These are phyloP conservation scores for Stomorhina lunata DNA, from an alignment of 2,888 invertebrate species.

Conservation along the genomic window DNA sequence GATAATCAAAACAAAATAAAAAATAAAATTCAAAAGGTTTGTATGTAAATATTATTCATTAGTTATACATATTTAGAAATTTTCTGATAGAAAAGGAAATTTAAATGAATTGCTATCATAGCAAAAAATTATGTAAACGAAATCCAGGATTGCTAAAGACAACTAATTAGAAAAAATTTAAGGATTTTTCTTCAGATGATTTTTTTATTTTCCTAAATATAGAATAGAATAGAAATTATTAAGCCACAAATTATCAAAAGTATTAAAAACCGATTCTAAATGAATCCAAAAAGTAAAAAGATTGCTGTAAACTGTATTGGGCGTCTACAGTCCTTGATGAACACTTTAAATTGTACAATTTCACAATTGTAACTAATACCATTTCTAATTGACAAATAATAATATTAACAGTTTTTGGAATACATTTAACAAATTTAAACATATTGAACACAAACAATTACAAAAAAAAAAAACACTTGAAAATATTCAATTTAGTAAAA, in stretches of 20 bases:
- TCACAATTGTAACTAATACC: constrained; percentile 20
- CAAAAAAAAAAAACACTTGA: constrained; percentile 28
- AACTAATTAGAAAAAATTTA: too few relatives aligned
- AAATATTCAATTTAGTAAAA: constrained; percentile 21
- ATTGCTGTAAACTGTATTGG: too few relatives aligned
- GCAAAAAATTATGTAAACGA: too few relatives aligned
- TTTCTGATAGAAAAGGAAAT: not conserved
- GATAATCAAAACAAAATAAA: not conserved
- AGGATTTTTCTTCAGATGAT: too few relatives aligned
- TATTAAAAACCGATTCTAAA: too few relatives aligned
- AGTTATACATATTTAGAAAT: not conserved
- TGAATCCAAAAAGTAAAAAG: too few relatives aligned
- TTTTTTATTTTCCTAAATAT: too few relatives aligned
- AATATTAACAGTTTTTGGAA: constrained; percentile 40
- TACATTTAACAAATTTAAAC: constrained; percentile 58
- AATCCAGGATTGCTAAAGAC: too few relatives aligned
- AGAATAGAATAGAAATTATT: too few relatives aligned
- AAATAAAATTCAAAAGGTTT: not conserved
- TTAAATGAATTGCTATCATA: too few relatives aligned
- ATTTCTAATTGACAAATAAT: constrained; percentile 4
- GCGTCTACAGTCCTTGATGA: not conserved
- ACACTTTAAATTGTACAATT: not conserved
- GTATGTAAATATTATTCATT: not conserved
- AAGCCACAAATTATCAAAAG: too few relatives aligned
- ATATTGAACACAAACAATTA: constrained; percentile 38